These are phyloP conservation scores for crab-eating macaque (Macaca fascicularis) DNA, from an alignment of 2,113 vertebrate species.

Conservation along the genomic window T2T-MFA8v1.1 NC_088385.1:70966501-70967000, in stretches of 20 bases:
- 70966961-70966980: not conserved
- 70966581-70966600: not conserved
- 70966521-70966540: not conserved
- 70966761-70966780: too few relatives aligned
- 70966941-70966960: not conserved
- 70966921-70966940: not conserved
- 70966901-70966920: not conserved
- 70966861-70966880: too few relatives aligned
- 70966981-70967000: not conserved
- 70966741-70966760: too few relatives aligned
- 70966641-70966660: not conserved
- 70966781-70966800: too few relatives aligned
- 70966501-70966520: not conserved
- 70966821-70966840: too few relatives aligned
- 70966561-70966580: not conserved
- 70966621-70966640: not conserved
- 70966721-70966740: too few relatives aligned
- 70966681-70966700: constrained; percentile 15
- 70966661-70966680: constrained; percentile 19
- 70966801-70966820: too few relatives aligned
- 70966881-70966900: too few relatives aligned
- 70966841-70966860: too few relatives aligned
- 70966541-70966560: not conserved
- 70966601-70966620: not conserved
- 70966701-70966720: not conserved